Evolutionary conservation across 2,888 invertebrate genomes (phyloP).

Genomic region (Hypselothyrea guttata): DNA sequence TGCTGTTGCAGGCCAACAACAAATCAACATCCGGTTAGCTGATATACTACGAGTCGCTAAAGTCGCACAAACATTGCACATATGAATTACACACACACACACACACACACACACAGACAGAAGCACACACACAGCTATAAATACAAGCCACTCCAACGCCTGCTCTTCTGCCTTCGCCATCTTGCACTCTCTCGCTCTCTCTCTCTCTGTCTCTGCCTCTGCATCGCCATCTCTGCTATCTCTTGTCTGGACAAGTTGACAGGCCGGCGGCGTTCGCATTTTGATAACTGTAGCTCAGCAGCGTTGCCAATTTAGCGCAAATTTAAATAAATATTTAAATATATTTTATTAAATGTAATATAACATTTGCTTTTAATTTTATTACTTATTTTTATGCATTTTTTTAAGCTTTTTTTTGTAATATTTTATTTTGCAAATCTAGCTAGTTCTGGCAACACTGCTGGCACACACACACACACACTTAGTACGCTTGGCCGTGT

Average conservation of each 20-base stretch:
- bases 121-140: slow-evolving; percentile 4
- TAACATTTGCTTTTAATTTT: too few relatives aligned
- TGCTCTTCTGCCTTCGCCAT: background rate
- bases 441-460: too few relatives aligned
- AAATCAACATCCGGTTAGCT: slow-evolving; percentile 59
- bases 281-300: slow-evolving; percentile 72
- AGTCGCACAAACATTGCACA: slow-evolving; percentile 49
- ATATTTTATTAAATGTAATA: too few relatives aligned
- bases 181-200: background rate
- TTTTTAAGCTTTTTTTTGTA: too few relatives aligned
- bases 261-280: slow-evolving; percentile 57
- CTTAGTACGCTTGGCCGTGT: slow-evolving; percentile 3
- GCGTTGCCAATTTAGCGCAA: too few relatives aligned
- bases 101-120: slow-evolving; percentile 21
- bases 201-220: slow-evolving; percentile 8
- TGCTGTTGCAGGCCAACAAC: slow-evolving; percentile 37
- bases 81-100: slow-evolving; percentile 45
- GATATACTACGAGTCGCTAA: slow-evolving; percentile 40
- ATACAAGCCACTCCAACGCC: background rate
- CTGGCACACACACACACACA: slow-evolving; percentile 36
- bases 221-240: background rate
- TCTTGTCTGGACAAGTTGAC: slow-evolving; percentile 57
- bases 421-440: too few relatives aligned
- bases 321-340: too few relatives aligned
- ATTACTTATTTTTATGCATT: too few relatives aligned